These are phyloP conservation scores for Lymantria monacha DNA, from an alignment of 2,888 invertebrate species.

Conservation along the genomic window DNA sequence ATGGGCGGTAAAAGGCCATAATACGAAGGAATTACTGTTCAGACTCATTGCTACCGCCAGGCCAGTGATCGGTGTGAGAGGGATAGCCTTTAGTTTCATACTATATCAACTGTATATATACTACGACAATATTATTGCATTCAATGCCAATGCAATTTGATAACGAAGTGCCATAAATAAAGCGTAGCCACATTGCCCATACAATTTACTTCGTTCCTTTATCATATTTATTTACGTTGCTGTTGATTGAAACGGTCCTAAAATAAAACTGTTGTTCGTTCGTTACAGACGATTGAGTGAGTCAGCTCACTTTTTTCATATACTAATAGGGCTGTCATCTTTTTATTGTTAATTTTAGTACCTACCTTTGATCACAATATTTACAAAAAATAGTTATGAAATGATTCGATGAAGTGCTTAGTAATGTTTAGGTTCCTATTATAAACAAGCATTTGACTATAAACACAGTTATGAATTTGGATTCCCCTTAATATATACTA, in stretches of 20 bases:
- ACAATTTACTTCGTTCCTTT: conserved; percentile 4
- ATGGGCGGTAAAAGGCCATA: no score
- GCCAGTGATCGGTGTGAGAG: no score
- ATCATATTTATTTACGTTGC: conserved; percentile 21
- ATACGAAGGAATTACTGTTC: no score
- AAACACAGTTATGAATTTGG: no score
- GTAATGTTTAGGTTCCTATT: no score
- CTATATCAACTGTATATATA: background rate
- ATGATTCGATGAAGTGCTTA: no score
- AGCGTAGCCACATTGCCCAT: background rate
- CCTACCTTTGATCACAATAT: no score
- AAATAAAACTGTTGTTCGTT: conserved; percentile 44
- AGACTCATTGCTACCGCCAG: no score
- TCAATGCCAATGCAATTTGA: background rate
- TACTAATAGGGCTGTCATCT: conserved; percentile 29
- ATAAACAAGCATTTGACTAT: no score
- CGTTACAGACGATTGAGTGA: conserved; percentile 40
- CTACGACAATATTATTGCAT: background rate
- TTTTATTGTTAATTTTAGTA: conserved; percentile 5
- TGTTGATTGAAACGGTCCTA: conserved; percentile 21
- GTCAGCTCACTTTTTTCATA: conserved; percentile 36
- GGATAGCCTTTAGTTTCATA: no score
- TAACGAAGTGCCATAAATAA: conserved; percentile 11
- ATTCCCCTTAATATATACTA: no score
- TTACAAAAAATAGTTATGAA: no score